Base-by-base conservation (phyloP, 2,888 invertebrate species). In the Marasmarcha lunaedactyla region DNA sequence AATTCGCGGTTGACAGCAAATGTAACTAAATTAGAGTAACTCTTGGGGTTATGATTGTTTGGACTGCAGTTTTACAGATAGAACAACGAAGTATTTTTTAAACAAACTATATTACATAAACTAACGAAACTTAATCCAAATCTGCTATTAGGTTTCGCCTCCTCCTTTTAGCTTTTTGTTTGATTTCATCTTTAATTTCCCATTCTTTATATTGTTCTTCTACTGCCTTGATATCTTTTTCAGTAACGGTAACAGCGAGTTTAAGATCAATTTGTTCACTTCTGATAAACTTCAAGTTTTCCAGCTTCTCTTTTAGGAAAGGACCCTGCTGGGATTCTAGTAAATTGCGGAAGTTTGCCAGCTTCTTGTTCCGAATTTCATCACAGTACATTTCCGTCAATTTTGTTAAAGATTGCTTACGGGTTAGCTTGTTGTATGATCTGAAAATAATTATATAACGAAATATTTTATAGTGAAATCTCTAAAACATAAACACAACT, bases 341-440 rank as follows among this genome's bases (percentile, higher is more conserved):
- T 42, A 88, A 63, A 37, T 74, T 74, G 53, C 86, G 87, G 55
- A 92, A 93, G 1, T 84, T 87, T 0, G 84, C 60, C 6, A 95
- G 63, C 46, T 90, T 90, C 14, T 87, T 74, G 33, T 87, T 65
- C 14, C 86, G 85, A 0, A 94, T 66, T 4, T 89, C 84, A 0
- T 91, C 86, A 50, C 93, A 94, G 57, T 93, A 88, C 57, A 87
- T 79, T 45, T 89, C 77, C 0, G 93, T 92, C 27, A 95, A 68
- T 57, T 87, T 89, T 12, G 86, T 83, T n/a, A 95, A 61, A 0
- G 92, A 90, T 38, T 88, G 88, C 55, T 90, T 94, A 26, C 93
- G 86, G 0, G 90, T 86, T 11, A 92, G 68, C 64, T 86, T 85
- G 54, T 86, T 79, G 50, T 73, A 84, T 12, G 85, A 50, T 14